phyloP scores from a whole-genome alignment of 2,797 vertebrate species.

The Aphelocoma californica region DNA sequence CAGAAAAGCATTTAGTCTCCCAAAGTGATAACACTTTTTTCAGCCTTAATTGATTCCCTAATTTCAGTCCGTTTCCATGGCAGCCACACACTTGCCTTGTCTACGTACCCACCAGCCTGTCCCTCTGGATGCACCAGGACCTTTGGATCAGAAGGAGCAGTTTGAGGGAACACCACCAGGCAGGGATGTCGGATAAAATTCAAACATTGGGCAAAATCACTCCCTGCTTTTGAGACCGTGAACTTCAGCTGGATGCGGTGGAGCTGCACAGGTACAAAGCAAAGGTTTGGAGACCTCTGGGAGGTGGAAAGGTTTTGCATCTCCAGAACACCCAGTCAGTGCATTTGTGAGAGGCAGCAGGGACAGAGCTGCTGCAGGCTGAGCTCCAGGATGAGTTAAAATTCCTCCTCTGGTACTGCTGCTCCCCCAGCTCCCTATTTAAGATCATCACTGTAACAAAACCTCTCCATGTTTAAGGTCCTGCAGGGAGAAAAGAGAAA shows the following conservation, averaged over 20 bases:
- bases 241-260: fast-evolving
- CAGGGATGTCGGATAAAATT: fast-evolving
- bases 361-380: neutral
- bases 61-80: neutral
- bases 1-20: neutral
- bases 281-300: neutral
- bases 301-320: neutral
- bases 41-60: neutral
- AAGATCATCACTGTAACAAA: neutral
- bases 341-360: fast-evolving
- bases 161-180: neutral
- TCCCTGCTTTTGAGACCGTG: neutral
- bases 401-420: neutral
- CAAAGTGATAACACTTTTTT: neutral
- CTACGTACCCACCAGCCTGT: neutral
- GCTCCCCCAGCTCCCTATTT: neutral
- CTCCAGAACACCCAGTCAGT: neutral
- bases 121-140: neutral
- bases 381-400: neutral
- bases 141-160: neutral
- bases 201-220: neutral
- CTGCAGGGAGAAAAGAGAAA: neutral
- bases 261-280: fast-evolving
- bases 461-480: neutral
- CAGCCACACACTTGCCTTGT: neutral